Conservation (phyloP, 2,113 vertebrate genomes). For the Donacobius atricapilla region DNA sequence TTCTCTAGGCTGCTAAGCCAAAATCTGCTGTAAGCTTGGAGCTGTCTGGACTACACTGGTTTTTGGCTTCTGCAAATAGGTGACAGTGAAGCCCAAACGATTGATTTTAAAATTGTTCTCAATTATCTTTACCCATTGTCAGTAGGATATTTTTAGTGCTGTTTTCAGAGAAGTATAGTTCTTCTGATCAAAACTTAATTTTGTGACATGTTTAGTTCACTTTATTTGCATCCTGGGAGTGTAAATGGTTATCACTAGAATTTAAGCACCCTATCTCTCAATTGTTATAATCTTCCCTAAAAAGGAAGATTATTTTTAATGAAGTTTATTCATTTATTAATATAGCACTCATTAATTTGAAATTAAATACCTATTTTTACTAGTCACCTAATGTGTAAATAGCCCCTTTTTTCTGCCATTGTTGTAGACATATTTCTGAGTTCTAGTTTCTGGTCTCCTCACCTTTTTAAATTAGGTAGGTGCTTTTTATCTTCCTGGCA, state of each 20-base stretch:
- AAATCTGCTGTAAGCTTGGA: not conserved
- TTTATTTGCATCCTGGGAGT: not conserved
- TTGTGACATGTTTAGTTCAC: not conserved
- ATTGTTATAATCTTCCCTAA: not conserved
- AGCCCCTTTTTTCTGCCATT: not conserved
- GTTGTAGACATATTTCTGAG: not conserved
- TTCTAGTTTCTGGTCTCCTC: not conserved
- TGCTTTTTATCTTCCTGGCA: not conserved
- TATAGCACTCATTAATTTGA: not conserved
- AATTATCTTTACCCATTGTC: not conserved
- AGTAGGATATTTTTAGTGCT: not conserved
- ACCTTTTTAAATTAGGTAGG: not conserved
- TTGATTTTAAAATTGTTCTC: not conserved
- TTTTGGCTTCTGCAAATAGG: not conserved
- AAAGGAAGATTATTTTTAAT: not conserved
- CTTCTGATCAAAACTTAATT: not conserved
- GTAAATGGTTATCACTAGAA: not conserved
- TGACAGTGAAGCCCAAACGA: rapidly evolving
- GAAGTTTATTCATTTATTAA: not conserved
- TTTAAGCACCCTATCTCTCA: not conserved
- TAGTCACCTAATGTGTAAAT: not conserved
- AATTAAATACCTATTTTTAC: not conserved
- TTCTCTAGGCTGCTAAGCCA: not conserved
- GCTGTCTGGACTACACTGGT: not conserved
- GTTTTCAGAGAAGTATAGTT: not conserved